These are phyloP conservation scores for Psophia crepitans DNA, from an alignment of 2,113 vertebrate species.

Conservation along the genomic window DNA sequence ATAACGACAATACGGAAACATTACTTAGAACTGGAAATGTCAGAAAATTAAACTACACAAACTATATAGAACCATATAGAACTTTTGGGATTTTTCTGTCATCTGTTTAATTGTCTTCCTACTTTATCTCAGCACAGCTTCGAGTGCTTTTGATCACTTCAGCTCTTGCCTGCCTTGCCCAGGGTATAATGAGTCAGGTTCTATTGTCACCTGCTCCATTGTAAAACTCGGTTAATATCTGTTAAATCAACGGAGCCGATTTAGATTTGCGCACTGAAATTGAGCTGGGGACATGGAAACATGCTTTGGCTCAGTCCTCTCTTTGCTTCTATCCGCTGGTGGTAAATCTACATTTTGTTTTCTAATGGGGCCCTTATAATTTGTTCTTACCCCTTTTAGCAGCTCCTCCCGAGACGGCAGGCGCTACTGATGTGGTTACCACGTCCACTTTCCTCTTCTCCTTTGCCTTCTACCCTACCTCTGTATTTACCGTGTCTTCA, in stretches of 20 bases:
- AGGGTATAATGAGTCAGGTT: not conserved
- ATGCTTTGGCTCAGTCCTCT: not conserved
- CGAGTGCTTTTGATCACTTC: not conserved
- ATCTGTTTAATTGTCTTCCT: not conserved
- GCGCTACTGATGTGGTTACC: not conserved
- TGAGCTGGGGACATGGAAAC: not conserved
- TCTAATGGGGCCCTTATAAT: not conserved
- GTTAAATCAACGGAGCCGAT: not conserved
- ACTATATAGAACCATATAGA: not conserved
- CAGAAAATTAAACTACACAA: not conserved
- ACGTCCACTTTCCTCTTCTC: not conserved
- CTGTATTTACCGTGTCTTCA: not conserved
- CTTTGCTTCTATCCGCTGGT: not conserved
- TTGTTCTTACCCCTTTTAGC: not conserved
- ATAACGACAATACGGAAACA: not conserved
- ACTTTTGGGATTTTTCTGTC: not conserved
- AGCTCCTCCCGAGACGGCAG: accelerated
- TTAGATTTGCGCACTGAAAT: not conserved
- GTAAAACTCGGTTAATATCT: not conserved
- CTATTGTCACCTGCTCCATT: not conserved
- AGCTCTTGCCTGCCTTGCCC: not conserved
- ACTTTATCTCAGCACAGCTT: not conserved
- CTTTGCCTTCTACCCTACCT: not conserved
- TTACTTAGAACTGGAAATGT: not conserved
- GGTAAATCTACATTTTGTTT: not conserved